A percentile compares a stretch with the other conserved stretches of the same genome.
Evolutionary conservation across 2,797 vertebrate species (phyloP).

Genomic region (Sitta carolinensis): DNA sequence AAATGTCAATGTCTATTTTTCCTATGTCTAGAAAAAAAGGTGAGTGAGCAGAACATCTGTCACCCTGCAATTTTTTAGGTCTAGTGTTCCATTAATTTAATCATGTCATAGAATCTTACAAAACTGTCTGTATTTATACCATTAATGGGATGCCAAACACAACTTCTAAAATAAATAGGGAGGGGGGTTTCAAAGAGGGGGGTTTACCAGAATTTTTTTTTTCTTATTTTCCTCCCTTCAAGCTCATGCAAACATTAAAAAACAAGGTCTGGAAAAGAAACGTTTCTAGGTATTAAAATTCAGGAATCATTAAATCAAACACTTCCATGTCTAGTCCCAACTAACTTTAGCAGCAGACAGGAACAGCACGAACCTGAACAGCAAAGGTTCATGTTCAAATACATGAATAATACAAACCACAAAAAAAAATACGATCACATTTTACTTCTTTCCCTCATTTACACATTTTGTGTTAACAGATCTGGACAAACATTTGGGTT

Average conservation of each 20-base stretch:
- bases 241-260: background rate
- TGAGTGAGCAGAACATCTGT: background rate
- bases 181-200: background rate
- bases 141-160: background rate
- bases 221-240: accelerated
- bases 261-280: background rate
- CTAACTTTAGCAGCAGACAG: background rate
- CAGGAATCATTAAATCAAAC: background rate
- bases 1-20: too few species aligned
- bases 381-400: background rate
- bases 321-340: background rate
- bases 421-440: background rate
- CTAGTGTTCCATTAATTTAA: background rate
- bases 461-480: background rate
- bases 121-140: background rate
- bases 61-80: background rate
- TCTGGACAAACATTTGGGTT: background rate
- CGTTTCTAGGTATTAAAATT: background rate
- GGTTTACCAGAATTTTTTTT: accelerated
- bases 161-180: background rate
- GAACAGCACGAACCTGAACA: background rate
- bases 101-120: background rate
- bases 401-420: background rate
- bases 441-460: background rate
- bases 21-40: background rate